Base-by-base conservation (phyloP, 2,888 invertebrate genomes). In the Onchidella celtica region DNA sequence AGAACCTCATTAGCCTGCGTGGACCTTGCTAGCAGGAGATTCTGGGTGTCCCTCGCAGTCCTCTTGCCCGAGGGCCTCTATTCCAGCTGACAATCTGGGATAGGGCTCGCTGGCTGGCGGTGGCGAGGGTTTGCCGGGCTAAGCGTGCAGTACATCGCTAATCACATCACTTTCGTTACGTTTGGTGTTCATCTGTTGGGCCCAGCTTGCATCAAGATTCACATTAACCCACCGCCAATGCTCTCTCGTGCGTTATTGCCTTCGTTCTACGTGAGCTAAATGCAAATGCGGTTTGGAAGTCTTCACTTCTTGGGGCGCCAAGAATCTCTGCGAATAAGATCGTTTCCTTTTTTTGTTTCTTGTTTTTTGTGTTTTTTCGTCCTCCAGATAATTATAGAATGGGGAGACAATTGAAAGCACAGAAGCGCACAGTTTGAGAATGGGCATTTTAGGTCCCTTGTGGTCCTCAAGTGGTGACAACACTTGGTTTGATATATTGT, bases 1-100 rank as follows among this genome's bases (percentile, higher is more conserved):
- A 40, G 72, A 59, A 79, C 70, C 79, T 79, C 79, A 72, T 79
- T 79, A 79, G 14, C 79, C 34, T 55, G n/a, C 36, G 36, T 73
- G 59, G 73, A 61, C 59, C 38, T 34, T 59, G 61, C 38, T 73
- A 34, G 11, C 9, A 73, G 61, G 36, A 59, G 59, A 73, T 59
- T 73, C 73, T 24, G 17, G 36, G 59, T 73, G 73, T 73, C 73
- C 73, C 73, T 73, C 27, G 73, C 73, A 73, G 73, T 36, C 34
- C 17, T 59, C 59, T 3, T 24, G 24, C 36, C 73, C 17, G 55
- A 36, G 72, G 27, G 21, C 27, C 59, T 34, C 27, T 17, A 47
- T 24, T 27, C 59, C 24, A 36, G 11, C 59, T 34, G 27, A n/a
- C 59, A 73, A 32, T 24, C 11, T 4, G 27, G 61, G 59, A 11